Evolutionary conservation across 2,113 vertebrate genomes (phyloP), one percentile per base, ranked within the genome.

Genomic region (Chunga burmeisteri): DNA sequence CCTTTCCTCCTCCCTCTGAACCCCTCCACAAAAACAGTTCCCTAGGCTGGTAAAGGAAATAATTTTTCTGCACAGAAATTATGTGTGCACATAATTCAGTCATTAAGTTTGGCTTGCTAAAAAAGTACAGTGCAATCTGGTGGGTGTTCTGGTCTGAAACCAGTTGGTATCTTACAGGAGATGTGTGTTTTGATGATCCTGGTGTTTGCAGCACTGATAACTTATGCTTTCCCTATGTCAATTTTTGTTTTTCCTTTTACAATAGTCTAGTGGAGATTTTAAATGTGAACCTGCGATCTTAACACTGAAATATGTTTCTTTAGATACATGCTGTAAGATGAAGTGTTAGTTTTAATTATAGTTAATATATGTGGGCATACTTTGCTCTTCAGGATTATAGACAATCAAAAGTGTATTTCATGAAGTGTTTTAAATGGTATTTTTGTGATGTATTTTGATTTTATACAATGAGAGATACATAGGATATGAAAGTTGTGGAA

Each of bases 171-270:
- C 22, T 65, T 73, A 52, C 7, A 36, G 23, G 36, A 52, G 16
- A n/a, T 46, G 12, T 12, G n/a, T 62, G 38, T 72, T 71, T 44
- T 73, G 17, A 26, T 67, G 22, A 34, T 79, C 42, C 30, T 52
- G 11, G 23, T 62, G 32, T 66, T 84, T 68, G 53, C n/a, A 73
- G 68, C 21, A 19, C 25, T 16, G 5, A 25, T 75, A 23, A 20
- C 18, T 56, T 86, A 11, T 4, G 70, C 9, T 53, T 86, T 16
- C 25, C 1, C 0, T 40, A 2, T 34, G 32, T 38, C 1, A 2
- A 5, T 26, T 22, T 40, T 32, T 66, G 1, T 38, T 40, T 21
- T 22, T 10, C 46, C 25, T 86, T 78, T 62, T 52, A 44, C 11
- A 8, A 0, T 40, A 49, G 10, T 25, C 30, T 36, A 49, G 26